Evolutionary conservation across 1,140 invertebrate species (phyloP).

Genomic region (Brachionus plicatilis): DNA sequence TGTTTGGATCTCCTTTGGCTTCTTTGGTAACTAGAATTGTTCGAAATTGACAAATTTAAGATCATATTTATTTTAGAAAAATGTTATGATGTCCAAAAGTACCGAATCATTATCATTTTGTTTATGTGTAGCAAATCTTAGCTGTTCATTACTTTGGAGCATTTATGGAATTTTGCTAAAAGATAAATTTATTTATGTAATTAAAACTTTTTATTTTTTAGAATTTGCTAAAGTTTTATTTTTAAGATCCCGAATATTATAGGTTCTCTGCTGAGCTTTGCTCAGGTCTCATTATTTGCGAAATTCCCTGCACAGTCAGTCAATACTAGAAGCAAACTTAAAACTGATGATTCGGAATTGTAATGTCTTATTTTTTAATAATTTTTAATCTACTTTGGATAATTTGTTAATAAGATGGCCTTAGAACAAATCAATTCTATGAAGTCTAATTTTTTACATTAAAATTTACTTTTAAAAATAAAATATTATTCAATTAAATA

Average conservation of each 20-base stretch:
- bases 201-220: background rate
- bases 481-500: too few species aligned
- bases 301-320: conserved; percentile 28
- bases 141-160: background rate
- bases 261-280: conserved; percentile 26
- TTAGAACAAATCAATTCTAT: too few species aligned
- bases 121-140: conserved; percentile 31
- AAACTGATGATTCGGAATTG: conserved; percentile 4
- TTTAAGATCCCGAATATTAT: conserved; percentile 20
- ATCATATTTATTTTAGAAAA: background rate
- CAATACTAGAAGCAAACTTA: background rate
- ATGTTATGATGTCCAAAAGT: conserved; percentile 21
- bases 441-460: too few species aligned
- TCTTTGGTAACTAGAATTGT: background rate
- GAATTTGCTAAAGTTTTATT: background rate
- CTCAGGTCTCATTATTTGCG: conserved; percentile 22
- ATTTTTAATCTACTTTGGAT: background rate
- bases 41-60: background rate
- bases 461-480: too few species aligned
- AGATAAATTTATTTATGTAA: conserved; percentile 32
- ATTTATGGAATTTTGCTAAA: conserved; percentile 19
- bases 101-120: conserved; percentile 32
- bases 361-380: background rate
- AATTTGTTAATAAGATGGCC: background rate
- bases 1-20: conserved; percentile 39